Percentiles rank a stretch among this genome's conserved stretches.
phyloP scores from a whole-genome alignment of 2,888 invertebrate genomes.

The Trissolcus brochymenae region DNA sequence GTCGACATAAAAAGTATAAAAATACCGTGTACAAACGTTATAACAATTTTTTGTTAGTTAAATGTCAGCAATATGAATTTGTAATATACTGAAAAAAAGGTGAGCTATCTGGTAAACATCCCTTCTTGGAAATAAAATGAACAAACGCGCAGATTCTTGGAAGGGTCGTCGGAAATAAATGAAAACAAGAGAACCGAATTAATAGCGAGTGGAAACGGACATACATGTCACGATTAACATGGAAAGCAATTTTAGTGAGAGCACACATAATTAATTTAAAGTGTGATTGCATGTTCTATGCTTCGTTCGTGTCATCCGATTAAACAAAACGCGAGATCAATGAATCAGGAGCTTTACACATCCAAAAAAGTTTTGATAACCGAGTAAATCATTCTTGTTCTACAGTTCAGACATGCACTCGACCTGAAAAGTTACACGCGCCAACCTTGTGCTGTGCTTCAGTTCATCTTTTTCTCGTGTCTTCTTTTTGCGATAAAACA shows the following conservation, averaged over 20 bases:
- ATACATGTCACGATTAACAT: constrained; percentile 19
- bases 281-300: constrained; percentile 27
- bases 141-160: constrained; percentile 1
- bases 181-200: constrained; percentile 9
- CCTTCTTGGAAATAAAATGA: constrained; percentile 19
- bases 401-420: background rate
- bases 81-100: background rate
- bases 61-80: too few relatives aligned
- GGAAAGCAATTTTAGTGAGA: constrained; percentile 20
- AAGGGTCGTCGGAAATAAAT: constrained; percentile 12
- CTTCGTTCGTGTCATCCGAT: constrained; percentile 12
- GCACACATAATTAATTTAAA: constrained; percentile 37
- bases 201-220: constrained; percentile 10
- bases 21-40: too few relatives aligned
- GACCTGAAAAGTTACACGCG: background rate
- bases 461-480: constrained; percentile 3
- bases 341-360: constrained; percentile 19
- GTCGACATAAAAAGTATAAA: too few relatives aligned
- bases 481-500: constrained; percentile 20
- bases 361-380: constrained; percentile 25
- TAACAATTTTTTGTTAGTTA: too few relatives aligned
- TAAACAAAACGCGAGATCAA: constrained; percentile 34
- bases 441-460: background rate
- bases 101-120: constrained; percentile 8
- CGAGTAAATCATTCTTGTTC: constrained; percentile 6